phyloP scores from a whole-genome alignment of 2,113 vertebrate genomes.

The Aphyosemion australe region DNA sequence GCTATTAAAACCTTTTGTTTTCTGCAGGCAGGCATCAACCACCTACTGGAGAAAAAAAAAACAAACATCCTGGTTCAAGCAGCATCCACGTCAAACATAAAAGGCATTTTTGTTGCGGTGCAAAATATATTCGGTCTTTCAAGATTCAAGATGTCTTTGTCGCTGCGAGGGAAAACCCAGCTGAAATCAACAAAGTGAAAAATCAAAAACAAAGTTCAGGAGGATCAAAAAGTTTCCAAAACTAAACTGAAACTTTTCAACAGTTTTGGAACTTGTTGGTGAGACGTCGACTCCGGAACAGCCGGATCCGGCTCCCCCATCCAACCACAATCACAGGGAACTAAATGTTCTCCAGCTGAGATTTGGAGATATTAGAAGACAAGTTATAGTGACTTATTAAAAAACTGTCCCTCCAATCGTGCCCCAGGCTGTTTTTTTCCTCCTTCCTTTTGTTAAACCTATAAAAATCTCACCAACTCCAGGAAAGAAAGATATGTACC shows the following conservation, averaged over 20 bases:
- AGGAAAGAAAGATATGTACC: constrained; percentile 8
- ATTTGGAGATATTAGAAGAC: constrained; percentile 43
- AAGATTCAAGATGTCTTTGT: neutral
- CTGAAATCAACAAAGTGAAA: constrained; percentile 9
- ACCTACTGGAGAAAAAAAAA: constrained; percentile 19
- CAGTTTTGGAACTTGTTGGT: constrained; percentile 12
- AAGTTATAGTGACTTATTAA: constrained; percentile 34
- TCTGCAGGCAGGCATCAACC: constrained; percentile 46
- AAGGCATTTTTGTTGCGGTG: constrained; percentile 9
- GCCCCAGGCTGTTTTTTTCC: constrained; percentile 9
- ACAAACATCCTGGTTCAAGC: constrained; percentile 27
- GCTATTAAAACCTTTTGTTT: constrained; percentile 23
- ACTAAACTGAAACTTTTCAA: neutral
- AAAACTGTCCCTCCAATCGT: constrained; percentile 16
- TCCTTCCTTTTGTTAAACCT: too few relatives aligned
- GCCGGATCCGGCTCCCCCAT: constrained; percentile 19
- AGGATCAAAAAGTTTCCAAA: neutral
- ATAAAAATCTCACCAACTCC: neutral
- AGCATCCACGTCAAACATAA: constrained; percentile 20
- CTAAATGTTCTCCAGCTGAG: constrained; percentile 26
- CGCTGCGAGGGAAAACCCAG: constrained; percentile 1
- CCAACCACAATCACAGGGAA: constrained; percentile 15
- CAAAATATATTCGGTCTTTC: too few relatives aligned
- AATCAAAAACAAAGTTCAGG: neutral
- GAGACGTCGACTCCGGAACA: constrained; percentile 5